These are phyloP conservation scores for Actinostola sp. DNA, from an alignment of 92 coral and sea anemone genomes.

Conservation along the genomic window DNA sequence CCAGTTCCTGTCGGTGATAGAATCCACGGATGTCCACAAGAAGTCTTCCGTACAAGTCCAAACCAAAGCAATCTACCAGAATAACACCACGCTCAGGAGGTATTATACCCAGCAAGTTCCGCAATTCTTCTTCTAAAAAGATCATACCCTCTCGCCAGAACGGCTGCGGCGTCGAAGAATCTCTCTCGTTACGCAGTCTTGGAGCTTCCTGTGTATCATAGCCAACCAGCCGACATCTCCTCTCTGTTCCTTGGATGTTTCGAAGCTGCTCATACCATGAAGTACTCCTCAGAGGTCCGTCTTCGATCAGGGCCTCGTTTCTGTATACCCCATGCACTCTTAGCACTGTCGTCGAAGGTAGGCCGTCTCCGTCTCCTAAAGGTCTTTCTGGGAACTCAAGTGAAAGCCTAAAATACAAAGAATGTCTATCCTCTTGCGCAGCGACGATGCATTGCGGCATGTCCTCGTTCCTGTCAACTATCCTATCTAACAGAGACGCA, in stretches of 20 bases:
- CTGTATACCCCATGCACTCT: slow-evolving; percentile 6
- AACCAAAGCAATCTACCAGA: slow-evolving; percentile 23
- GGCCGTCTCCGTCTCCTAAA: slow-evolving; percentile 40
- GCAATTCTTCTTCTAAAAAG: slow-evolving; percentile 1
- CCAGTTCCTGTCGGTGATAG: background rate
- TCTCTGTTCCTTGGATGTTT: background rate
- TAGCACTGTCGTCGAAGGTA: slow-evolving; percentile 22
- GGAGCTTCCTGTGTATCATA: slow-evolving; percentile 39
- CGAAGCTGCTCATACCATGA: slow-evolving; percentile 5
- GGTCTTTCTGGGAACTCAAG: slow-evolving; percentile 11
- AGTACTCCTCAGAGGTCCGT: slow-evolving; percentile 1
- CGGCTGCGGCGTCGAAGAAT: slow-evolving; percentile 1
- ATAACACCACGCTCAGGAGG: background rate
- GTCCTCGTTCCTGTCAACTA: slow-evolving; percentile 8
- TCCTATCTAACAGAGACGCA: slow-evolving; percentile 2
- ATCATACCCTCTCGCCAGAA: slow-evolving; percentile 9
- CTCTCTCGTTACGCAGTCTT: slow-evolving; percentile 5
- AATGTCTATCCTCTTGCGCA: slow-evolving; percentile 16
- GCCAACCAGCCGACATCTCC: slow-evolving; percentile 22
- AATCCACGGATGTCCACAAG: slow-evolving; percentile 24
- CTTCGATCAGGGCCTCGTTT: slow-evolving; percentile 22
- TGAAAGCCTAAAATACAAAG: slow-evolving; percentile 8
- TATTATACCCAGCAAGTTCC: background rate
- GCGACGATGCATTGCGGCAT: slow-evolving; percentile 3
- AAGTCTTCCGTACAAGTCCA: slow-evolving; percentile 29